Percentiles rank a stretch among this genome's conserved stretches.
Conservation (phyloP, 92 coral and sea anemone genomes). For the Actinostola sp. region DNA sequence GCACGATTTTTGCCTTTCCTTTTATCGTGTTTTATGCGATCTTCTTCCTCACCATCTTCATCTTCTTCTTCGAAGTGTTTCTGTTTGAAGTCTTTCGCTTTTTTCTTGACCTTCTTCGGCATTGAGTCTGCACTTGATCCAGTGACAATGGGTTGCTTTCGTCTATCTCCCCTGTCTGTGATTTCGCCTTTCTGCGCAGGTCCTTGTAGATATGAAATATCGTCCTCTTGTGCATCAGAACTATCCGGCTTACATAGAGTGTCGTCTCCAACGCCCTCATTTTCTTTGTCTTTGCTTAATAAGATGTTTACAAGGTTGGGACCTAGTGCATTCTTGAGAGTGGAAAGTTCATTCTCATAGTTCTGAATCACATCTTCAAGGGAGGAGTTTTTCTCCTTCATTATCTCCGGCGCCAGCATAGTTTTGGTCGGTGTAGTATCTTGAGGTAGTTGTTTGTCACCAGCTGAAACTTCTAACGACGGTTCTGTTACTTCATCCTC, state of each 20-base stretch:
- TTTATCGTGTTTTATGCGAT: background rate
- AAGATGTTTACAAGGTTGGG: conserved; percentile 15
- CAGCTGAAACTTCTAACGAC: background rate
- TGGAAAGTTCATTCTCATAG: conserved; percentile 50
- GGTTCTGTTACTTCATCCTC: background rate
- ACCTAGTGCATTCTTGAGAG: conserved; percentile 43
- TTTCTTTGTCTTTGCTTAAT: background rate
- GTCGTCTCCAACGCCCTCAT: background rate
- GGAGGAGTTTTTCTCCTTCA: conserved; percentile 21
- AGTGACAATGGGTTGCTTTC: background rate
- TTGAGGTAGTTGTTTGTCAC: background rate
- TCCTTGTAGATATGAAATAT: background rate
- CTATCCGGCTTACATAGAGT: too few species aligned
- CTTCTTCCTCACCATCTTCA: too few species aligned
- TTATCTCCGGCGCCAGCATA: conserved; percentile 15
- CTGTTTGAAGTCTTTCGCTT: too few species aligned
- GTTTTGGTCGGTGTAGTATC: background rate
- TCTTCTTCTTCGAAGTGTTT: too few species aligned
- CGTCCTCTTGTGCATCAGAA: background rate
- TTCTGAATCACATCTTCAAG: conserved; percentile 38
- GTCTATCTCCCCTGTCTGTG: background rate
- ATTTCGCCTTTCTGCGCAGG: background rate
- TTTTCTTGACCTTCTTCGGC: too few species aligned
- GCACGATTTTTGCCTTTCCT: too few species aligned
- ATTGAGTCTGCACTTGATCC: too few species aligned